Base-by-base conservation (phyloP, 1,140 invertebrate species). In the Scaptomyza montana region DNA sequence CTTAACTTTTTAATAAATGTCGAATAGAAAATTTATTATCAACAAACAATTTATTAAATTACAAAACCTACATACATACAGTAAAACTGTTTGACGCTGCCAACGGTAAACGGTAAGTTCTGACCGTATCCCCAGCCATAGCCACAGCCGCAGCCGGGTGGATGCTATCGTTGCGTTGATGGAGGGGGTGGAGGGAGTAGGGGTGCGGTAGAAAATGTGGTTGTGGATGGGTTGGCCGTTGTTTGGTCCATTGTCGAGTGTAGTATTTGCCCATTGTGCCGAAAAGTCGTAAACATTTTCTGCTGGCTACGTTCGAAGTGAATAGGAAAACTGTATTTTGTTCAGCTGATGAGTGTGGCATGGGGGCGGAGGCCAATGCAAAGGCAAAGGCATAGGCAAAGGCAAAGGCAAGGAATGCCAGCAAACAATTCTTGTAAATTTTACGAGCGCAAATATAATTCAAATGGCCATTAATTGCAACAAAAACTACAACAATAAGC, bases 401-500 rank as follows among this genome's bases (percentile, higher is more conserved):
- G 51, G 21, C 19, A 36, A 16, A 25, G 47, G 63, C 59, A 54
- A 54, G 70, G 65, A 70, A 65, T 74, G 68, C 68, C 77, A 73
- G 77, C 77, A 76, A 80, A 78, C 80, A 78, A 86, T 90, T 90
- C 80, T 90, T 90, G 87, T 90, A 90, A 90, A 90, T 79, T 90
- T 90, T 90, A 90, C 82, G 87, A 90, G 89, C 87, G 69, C 87
- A 90, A 90, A 90, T 90, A 90, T 90, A 90, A 90, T 90, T 90
- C 87, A 90, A 90, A 90, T 85, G 87, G 80, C 69, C 87, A 90
- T 90, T 90, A 90, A 90, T 90, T 87, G 84, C 82, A 90, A 87
- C 74, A 87, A 90, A 74, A 72, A 74, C 76, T 59, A 69, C 43
- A 74, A 49, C 74, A 69, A 63, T 45, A 51, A 25, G 8, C 6